Base-by-base conservation (phyloP, 2,888 invertebrate species). In the Plebejus argus region DNA sequence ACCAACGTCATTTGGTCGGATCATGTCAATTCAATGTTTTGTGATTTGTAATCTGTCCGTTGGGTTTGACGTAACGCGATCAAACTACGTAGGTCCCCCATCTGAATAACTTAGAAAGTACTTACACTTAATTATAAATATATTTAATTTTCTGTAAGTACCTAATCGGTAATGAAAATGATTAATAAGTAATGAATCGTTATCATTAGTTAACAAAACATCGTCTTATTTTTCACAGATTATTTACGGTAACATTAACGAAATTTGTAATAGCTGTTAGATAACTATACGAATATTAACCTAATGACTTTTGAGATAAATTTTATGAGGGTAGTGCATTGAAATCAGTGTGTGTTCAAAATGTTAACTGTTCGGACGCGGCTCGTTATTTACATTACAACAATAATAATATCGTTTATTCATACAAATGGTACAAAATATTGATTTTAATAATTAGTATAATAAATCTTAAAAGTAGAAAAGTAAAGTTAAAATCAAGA, bases 331-430 rank as follows among this genome's bases (percentile, higher is more conserved):
- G 81, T 81, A 81, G 81, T 74, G 33, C 4, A 53, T 70, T 61
- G 18, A 45, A 53, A 56, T 76, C 61, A 78, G 78, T 79, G 75
- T 49, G 78, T 58, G 79, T 80, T 80, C 15, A 79, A 84, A 83
- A 84, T 82, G 81, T 53, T 66, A 53, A 75, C 23, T 58, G 53
- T 45, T 49, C 66, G 76, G 18, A 28, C 20, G 74, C 76, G 18
- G 28, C 61, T 75, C 7, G 45, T 79, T 35, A 28, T 53, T 75
- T 72, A 77, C 39, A 61, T 81, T 66, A 70, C 76, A 12, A 45
- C 71, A 70, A 75, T 66, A 12, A 45, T 70, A 70, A 75, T 66
- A 76, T 77, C 71, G 71, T 33, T 78, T 35, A n/a, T 61, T 10
- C 61, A 71, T 23, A 71, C 77, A 74, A 75, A 75, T 66, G 81